Conservation (phyloP, 2,113 vertebrate species). For the Equus quagga region DNA sequence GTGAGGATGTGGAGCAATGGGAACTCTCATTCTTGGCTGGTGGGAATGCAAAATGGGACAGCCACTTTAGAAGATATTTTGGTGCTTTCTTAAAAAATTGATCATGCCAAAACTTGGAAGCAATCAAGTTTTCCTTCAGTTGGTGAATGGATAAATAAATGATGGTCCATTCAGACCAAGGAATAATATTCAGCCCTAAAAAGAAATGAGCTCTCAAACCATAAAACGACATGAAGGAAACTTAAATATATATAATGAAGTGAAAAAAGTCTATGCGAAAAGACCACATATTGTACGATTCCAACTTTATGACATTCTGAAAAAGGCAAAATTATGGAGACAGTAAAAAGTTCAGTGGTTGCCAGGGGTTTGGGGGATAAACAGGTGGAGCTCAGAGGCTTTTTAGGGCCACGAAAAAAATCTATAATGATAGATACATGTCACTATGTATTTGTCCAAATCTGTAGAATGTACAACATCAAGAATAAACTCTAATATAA, state of each 20-base stretch:
- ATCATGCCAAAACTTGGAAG: neutral
- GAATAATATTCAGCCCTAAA: neutral
- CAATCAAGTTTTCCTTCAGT: neutral
- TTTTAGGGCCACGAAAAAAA: neutral
- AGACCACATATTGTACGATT: neutral
- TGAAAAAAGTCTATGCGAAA: neutral
- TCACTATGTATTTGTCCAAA: neutral
- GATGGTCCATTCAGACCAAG: neutral
- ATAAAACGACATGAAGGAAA: neutral
- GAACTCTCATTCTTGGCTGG: neutral
- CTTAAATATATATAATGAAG: neutral
- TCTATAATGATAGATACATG: neutral
- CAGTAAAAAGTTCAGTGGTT: neutral
- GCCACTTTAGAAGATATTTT: neutral
- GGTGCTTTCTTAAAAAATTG: neutral
- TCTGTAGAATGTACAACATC: neutral
- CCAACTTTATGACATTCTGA: neutral
- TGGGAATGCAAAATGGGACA: neutral
- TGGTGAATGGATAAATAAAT: neutral
- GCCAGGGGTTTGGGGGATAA: neutral
- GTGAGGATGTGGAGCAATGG: neutral
- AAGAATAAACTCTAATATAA: neutral
- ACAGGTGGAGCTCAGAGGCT: neutral
- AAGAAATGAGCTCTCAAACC: neutral
- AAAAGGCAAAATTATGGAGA: neutral